Percentiles rank a stretch among this genome's conserved stretches.
phyloP scores from a whole-genome alignment of 2,797 vertebrate genomes.

The Lates japonicus region DNA sequence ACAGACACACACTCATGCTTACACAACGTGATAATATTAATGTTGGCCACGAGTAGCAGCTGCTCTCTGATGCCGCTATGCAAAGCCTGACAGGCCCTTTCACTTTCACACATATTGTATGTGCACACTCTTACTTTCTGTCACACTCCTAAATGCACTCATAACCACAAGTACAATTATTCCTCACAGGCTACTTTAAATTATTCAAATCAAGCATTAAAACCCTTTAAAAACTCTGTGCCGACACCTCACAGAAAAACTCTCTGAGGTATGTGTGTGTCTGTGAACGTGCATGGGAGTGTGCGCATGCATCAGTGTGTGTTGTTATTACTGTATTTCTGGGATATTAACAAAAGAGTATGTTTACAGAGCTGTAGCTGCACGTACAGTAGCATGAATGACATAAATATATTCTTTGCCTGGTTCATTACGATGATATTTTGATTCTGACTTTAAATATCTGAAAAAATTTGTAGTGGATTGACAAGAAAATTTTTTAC shows the following conservation, averaged over 20 bases:
- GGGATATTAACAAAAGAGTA: not conserved
- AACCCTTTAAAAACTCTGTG: not conserved
- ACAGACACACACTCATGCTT: constrained; percentile 31
- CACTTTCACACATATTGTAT: constrained; percentile 25
- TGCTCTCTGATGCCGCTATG: constrained; percentile 24
- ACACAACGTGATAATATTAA: constrained; percentile 47
- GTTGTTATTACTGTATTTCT: not conserved
- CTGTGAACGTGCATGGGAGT: not conserved
- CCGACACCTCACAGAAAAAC: not conserved
- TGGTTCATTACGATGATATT: not conserved
- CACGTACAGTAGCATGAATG: not conserved
- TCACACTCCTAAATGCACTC: not conserved
- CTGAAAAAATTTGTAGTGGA: not conserved
- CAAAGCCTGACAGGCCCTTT: constrained; percentile 37
- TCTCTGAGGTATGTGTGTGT: constrained; percentile 5
- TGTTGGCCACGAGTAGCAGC: constrained; percentile 51
- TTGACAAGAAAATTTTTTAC: not conserved
- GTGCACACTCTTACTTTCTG: not conserved
- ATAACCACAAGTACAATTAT: not conserved
- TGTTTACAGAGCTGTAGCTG: not conserved
- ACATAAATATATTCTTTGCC: not conserved
- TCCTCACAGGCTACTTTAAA: constrained; percentile 11
- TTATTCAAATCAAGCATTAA: constrained; percentile 34
- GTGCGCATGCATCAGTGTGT: not conserved
- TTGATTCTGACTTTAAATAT: not conserved